Conservation (phyloP, 1,140 invertebrate species). For the Xylocopa sonorina region DNA sequence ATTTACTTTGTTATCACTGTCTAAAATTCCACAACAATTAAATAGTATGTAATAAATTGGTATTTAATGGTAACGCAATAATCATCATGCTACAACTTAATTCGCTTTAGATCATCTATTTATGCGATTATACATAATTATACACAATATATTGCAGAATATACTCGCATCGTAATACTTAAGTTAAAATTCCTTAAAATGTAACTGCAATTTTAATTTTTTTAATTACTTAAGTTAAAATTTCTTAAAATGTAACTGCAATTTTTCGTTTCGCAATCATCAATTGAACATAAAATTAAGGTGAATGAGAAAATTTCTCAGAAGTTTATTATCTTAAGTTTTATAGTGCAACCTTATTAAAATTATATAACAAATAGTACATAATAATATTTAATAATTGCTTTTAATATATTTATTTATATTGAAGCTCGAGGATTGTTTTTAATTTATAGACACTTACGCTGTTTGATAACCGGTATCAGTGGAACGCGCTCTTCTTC, state of each 20-base stretch:
- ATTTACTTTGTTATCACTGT: no score
- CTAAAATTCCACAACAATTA: no score
- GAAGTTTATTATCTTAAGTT: background rate
- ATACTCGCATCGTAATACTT: no score
- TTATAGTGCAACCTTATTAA: background rate
- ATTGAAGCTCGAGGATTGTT: no score
- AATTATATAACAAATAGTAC: background rate
- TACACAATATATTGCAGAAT: no score
- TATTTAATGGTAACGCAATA: no score
- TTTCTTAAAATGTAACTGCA: background rate
- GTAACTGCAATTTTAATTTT: background rate
- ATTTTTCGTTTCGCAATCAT: background rate
- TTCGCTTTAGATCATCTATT: no score
- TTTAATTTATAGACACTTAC: slow-evolving; percentile 55
- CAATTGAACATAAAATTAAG: background rate
- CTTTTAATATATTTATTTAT: background rate
- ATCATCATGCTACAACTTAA: no score
- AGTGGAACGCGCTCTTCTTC: slow-evolving; percentile 30
- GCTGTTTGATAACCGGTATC: slow-evolving; percentile 22
- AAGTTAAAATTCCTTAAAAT: background rate
- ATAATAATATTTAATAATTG: background rate
- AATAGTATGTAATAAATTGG: no score
- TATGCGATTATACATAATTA: no score
- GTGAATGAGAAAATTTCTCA: background rate
- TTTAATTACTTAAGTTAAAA: background rate